Evolutionary conservation across 1,140 invertebrate species (phyloP), one percentile per base, ranked within the genome.

Genomic region (Formica selysi): DNA sequence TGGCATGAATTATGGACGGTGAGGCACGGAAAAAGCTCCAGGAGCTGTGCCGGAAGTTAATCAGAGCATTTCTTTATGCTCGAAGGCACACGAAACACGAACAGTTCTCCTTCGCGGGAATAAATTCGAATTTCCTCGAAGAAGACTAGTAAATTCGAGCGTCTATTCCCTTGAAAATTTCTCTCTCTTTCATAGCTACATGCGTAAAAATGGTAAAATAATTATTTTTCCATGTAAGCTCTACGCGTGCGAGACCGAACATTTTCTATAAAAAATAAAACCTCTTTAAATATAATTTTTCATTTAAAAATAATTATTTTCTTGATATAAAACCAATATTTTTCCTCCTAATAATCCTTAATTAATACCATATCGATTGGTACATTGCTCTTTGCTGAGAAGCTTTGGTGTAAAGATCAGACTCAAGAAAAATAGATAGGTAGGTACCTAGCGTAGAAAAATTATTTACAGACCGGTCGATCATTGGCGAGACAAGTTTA

Each of bases 11-110:
- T 64, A 64, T 86, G 48, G 70, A 78, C 83, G 22, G 59, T 48
- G 68, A 71, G 62, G 41, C 74, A 10, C 32, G 22, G 73, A 85
- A 85, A 85, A 85, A 85, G 81, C 70, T 85, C 16, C 73, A 78
- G 61, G 73, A 85, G 81, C 36, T 41, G 59, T 76, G 73, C 86
- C 78, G 88, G 85, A 91, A 92, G 89, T 92, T 92, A 92, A 92
- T 92, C 91, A 91, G 89, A 90, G 89, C 88, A 91, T 89, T 92
- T 92, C 89, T 92, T 92, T 90, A 89, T 88, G 88, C 87, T 67
- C 73, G 81, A 76, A 79, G 76, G 90, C 87, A 87, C 87, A 87
- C 88, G 85, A 88, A 78, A 85, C 87, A 67, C 80, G 83, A 89
- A 89, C 78, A 51, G 67, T 73, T 67, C 85, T 67, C 38, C 78